phyloP scores from a whole-genome alignment of 92 coral and sea anemone species.

The Meandrina meandrites region DNA sequence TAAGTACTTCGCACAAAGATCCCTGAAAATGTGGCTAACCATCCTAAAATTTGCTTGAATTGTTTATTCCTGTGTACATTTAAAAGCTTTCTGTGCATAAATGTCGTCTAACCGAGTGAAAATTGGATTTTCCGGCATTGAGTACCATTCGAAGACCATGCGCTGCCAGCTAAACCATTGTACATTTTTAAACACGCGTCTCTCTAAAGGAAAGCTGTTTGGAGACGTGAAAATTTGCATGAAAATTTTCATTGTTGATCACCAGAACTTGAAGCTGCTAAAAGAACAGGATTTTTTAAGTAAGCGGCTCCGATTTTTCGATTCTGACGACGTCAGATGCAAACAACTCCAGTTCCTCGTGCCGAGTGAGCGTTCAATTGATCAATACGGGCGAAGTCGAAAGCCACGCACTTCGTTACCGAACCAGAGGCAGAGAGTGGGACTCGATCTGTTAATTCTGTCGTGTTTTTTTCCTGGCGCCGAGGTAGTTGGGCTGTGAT shows the following conservation, averaged over 20 bases:
- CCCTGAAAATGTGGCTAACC: too few species aligned
- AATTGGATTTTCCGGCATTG: too few species aligned
- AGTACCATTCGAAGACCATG: not conserved
- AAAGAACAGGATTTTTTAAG: not conserved
- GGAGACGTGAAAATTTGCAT: not conserved
- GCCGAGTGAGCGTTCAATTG: too few species aligned
- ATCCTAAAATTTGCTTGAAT: too few species aligned
- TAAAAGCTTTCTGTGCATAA: too few species aligned
- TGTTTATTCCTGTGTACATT: too few species aligned
- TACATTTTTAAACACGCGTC: not conserved
- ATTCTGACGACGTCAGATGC: not conserved
- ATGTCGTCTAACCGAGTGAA: too few species aligned
- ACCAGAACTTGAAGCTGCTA: too few species aligned
- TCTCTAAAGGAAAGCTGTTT: not conserved
- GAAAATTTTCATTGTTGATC: not conserved
- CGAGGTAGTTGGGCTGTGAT: not conserved
- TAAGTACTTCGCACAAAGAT: too few species aligned
- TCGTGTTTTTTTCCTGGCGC: not conserved
- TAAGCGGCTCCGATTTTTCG: not conserved
- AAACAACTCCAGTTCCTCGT: too few species aligned
- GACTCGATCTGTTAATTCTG: too few species aligned
- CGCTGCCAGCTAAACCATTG: not conserved
- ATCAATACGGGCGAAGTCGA: not conserved
- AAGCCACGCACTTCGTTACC: not conserved
- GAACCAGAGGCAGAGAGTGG: too few species aligned